Evolutionary conservation across 2,797 vertebrate species (phyloP).

Genomic region (Scolopax bukidnonensis): DNA sequence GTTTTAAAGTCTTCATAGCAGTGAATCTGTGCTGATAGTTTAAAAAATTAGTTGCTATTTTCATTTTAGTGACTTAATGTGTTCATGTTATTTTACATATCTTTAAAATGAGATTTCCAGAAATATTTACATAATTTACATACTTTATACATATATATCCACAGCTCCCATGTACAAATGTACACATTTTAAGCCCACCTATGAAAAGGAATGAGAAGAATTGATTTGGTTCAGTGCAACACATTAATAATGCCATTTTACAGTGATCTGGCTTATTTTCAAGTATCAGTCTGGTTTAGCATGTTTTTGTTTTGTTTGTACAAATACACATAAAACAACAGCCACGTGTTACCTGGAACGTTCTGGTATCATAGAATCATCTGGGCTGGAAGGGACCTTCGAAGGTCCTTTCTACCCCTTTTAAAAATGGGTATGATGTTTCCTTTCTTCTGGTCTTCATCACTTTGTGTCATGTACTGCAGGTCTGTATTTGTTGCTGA

Average conservation of each 20-base stretch:
- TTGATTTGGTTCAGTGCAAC: background rate
- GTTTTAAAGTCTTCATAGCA: background rate
- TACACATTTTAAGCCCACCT: background rate
- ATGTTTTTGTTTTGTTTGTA: background rate
- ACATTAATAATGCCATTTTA: background rate
- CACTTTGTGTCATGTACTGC: background rate
- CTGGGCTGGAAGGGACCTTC: too few relatives aligned
- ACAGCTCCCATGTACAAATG: accelerated
- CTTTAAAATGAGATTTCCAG: background rate
- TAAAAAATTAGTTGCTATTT: background rate
- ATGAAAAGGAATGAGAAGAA: background rate
- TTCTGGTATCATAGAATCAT: background rate
- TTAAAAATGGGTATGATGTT: too few relatives aligned
- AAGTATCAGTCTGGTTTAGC: background rate
- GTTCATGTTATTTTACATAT: background rate
- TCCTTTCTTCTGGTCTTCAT: too few relatives aligned
- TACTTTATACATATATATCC: background rate
- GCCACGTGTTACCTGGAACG: background rate
- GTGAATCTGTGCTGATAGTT: background rate
- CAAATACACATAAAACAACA: background rate
- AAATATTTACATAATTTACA: background rate
- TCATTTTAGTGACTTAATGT: background rate
- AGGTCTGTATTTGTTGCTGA: background rate
- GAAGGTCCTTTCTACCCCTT: too few relatives aligned
- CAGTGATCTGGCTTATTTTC: background rate